phyloP scores from a whole-genome alignment of 2,888 invertebrate genomes.

The Limnephilus auricula region DNA sequence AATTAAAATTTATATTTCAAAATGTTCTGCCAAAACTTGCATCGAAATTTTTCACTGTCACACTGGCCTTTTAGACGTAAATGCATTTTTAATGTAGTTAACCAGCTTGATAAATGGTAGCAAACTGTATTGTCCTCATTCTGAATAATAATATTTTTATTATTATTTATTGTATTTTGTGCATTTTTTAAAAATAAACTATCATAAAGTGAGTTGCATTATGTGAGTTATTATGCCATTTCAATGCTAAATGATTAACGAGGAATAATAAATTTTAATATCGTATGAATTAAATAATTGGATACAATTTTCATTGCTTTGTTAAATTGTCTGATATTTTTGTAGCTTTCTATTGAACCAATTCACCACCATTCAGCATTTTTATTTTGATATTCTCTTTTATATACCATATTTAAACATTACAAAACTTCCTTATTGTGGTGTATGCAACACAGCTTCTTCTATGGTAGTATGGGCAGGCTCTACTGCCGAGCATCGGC shows the following conservation, averaged over 20 bases:
- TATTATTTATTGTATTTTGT: background rate
- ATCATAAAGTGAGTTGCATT: background rate
- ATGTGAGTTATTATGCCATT: background rate
- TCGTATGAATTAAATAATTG: background rate
- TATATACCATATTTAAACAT: too few species aligned
- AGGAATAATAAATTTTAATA: background rate
- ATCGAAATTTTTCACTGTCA: background rate
- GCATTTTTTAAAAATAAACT: background rate
- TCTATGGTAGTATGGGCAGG: too few species aligned
- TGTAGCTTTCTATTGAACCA: background rate
- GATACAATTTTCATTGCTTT: background rate
- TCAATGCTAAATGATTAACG: background rate
- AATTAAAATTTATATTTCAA: too few species aligned
- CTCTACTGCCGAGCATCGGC: too few species aligned
- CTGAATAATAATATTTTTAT: background rate
- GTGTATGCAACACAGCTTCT: too few species aligned
- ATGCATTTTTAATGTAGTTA: slow-evolving; percentile 2
- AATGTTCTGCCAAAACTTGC: background rate
- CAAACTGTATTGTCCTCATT: background rate
- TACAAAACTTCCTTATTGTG: too few species aligned
- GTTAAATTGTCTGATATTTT: background rate
- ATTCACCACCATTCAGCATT: too few species aligned
- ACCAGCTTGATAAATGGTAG: background rate
- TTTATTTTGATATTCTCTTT: too few species aligned
- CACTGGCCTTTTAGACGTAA: background rate